These are phyloP conservation scores for Tamandua tetradactyla DNA, from an alignment of 2,797 vertebrate genomes.

Conservation along the genomic window DNA sequence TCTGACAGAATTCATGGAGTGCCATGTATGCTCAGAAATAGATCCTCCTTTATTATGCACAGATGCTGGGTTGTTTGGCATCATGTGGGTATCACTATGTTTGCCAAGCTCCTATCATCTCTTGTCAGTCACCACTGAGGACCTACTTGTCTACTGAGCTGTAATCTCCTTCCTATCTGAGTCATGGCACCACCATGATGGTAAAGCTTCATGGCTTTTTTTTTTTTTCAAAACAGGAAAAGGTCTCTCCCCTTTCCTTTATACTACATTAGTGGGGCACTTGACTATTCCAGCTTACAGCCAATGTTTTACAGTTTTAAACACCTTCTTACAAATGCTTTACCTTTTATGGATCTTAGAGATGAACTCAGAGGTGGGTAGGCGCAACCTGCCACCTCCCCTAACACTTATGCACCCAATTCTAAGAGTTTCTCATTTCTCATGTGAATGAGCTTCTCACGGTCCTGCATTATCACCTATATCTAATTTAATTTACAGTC, in stretches of 20 bases:
- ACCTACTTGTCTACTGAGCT: neutral
- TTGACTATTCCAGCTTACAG: neutral
- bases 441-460: neutral
- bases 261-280: neutral
- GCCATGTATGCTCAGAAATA: neutral
- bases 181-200: neutral
- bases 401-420: neutral
- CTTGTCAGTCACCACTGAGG: slow-evolving; percentile 22
- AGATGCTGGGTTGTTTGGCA: slow-evolving; percentile 22
- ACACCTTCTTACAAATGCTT: neutral
- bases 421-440: neutral
- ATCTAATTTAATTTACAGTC: neutral
- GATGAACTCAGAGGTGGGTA: neutral
- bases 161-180: neutral
- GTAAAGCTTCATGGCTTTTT: neutral
- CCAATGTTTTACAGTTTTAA: neutral
- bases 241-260: neutral
- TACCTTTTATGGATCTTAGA: slow-evolving; percentile 13
- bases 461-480: neutral
- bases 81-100: neutral
- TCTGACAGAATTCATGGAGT: neutral
- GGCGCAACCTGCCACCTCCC: neutral
- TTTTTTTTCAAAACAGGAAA: neutral
- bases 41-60: neutral
- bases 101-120: slow-evolving; percentile 23